A percentile compares a stretch with the other conserved stretches of the same genome.
Evolutionary conservation across 2,113 vertebrate species (phyloP).

Genomic region (Pao palembangensis): DNA sequence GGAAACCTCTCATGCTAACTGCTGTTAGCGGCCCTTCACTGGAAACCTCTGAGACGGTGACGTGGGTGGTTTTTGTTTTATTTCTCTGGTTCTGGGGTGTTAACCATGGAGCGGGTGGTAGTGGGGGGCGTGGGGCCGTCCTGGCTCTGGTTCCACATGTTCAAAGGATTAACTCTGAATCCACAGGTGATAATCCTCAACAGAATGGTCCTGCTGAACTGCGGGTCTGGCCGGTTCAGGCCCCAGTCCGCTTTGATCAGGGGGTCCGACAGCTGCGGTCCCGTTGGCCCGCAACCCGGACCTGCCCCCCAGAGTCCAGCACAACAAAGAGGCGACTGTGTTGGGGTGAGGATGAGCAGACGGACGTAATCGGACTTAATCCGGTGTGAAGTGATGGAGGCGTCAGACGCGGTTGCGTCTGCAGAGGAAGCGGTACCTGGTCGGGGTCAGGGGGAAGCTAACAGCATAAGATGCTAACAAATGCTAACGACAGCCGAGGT

Average conservation of each 20-base stretch:
- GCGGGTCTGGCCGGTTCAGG: slow-evolving; percentile 46
- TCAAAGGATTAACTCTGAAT: slow-evolving; percentile 76
- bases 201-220: slow-evolving; percentile 54
- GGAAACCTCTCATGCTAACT: too few relatives aligned
- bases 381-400: neutral
- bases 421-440: too few relatives aligned
- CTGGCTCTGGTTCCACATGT: slow-evolving; percentile 63
- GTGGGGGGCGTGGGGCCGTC: neutral
- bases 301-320: neutral
- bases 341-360: neutral
- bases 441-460: too few relatives aligned
- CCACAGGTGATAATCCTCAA: slow-evolving; percentile 74
- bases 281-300: slow-evolving; percentile 29
- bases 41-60: too few relatives aligned
- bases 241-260: slow-evolving; percentile 65
- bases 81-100: too few relatives aligned
- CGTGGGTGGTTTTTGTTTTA: too few relatives aligned
- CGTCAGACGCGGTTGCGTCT: neutral
- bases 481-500: too few relatives aligned
- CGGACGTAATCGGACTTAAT: neutral
- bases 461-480: too few relatives aligned
- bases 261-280: slow-evolving; percentile 32
- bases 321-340: slow-evolving; percentile 4
- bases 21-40: too few relatives aligned
- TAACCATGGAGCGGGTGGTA: too few relatives aligned